A percentile compares a stretch with the other conserved stretches of the same genome.
These are phyloP conservation scores for Oeneis ivallda DNA, from an alignment of 2,888 invertebrate species.

Conservation along the genomic window DNA sequence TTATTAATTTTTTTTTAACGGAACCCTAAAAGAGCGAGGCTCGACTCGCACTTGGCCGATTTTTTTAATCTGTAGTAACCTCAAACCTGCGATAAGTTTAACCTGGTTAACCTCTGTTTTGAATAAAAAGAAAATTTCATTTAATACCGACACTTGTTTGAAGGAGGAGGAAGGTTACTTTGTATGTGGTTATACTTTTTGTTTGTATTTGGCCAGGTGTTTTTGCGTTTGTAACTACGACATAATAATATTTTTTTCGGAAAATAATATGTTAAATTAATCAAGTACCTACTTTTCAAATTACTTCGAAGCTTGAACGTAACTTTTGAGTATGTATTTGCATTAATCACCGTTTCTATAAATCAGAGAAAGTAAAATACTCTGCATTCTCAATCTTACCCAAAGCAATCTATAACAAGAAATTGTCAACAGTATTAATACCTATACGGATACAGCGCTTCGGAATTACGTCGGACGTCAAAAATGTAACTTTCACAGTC, in stretches of 20 bases:
- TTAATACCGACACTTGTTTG: constrained; percentile 10
- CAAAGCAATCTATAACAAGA: constrained; percentile 16
- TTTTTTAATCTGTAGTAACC: too few relatives aligned
- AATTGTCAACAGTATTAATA: constrained; percentile 9
- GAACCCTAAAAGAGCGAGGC: too few relatives aligned
- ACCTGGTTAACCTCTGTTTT: constrained; percentile 36
- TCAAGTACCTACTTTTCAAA: too few relatives aligned
- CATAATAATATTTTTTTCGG: not conserved
- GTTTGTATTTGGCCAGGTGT: constrained; percentile 25
- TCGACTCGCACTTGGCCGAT: too few relatives aligned
- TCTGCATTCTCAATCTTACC: not conserved
- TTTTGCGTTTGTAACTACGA: constrained; percentile 4
- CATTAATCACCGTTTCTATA: too few relatives aligned
- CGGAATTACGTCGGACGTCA: constrained; percentile 15
- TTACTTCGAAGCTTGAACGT: too few relatives aligned
- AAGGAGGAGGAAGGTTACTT: constrained; percentile 14
- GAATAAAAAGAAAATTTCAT: constrained; percentile 19
- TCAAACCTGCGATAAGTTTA: constrained; percentile 38
- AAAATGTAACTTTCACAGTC: constrained; percentile 20
- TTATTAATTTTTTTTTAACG: too few relatives aligned
- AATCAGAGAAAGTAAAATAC: constrained; percentile 5
- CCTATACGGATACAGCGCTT: constrained; percentile 12
- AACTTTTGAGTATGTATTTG: too few relatives aligned
- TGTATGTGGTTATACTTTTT: constrained; percentile 1
- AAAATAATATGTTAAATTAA: not conserved